Conservation (phyloP, 1,140 invertebrate species). For the Drosophila truncata region DNA sequence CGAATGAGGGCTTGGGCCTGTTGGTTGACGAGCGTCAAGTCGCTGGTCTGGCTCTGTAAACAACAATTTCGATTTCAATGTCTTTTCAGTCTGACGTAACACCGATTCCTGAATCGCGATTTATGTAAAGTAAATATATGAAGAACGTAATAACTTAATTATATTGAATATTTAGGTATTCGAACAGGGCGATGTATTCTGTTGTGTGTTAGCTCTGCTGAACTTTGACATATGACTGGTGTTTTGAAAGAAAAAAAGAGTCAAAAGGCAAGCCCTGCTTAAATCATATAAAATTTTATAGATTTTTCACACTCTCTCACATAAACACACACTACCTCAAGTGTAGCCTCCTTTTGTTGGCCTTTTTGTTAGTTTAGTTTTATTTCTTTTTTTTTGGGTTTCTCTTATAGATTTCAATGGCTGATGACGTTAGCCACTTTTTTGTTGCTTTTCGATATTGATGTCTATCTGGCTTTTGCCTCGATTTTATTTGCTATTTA, state of each 20-base stretch:
- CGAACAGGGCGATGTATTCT: neutral
- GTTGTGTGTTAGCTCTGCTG: conserved; percentile 21
- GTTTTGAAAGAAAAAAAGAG: neutral
- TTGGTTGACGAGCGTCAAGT: conserved; percentile 87
- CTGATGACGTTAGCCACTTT: conserved; percentile 70
- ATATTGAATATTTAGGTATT: neutral
- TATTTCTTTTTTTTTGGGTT: conserved; percentile 38
- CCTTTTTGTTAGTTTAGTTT: conserved; percentile 21
- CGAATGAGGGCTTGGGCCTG: conserved; percentile 88
- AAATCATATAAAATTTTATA: conserved; percentile 31
- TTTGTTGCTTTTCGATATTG: conserved; percentile 33
- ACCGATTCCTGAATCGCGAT: conserved; percentile 26
- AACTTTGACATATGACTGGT: conserved; percentile 68
- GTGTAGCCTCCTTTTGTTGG: conserved; percentile 27
- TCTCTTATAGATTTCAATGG: conserved; percentile 63
- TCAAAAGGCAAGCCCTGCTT: conserved; percentile 33
- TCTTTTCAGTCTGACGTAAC: conserved; percentile 18
- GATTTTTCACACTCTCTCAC: conserved; percentile 36
- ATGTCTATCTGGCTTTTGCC: conserved; percentile 46
- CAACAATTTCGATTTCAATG: conserved; percentile 15
- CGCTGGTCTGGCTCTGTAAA: conserved; percentile 79
- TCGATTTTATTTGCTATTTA: conserved; percentile 25
- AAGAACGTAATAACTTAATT: neutral
- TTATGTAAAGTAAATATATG: neutral
- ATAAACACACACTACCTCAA: conserved; percentile 34